Percentiles rank a stretch among this genome's conserved stretches.
Conservation (phyloP, 2,113 vertebrate species). For the Sinocyclocheilus rhinocerous region DNA sequence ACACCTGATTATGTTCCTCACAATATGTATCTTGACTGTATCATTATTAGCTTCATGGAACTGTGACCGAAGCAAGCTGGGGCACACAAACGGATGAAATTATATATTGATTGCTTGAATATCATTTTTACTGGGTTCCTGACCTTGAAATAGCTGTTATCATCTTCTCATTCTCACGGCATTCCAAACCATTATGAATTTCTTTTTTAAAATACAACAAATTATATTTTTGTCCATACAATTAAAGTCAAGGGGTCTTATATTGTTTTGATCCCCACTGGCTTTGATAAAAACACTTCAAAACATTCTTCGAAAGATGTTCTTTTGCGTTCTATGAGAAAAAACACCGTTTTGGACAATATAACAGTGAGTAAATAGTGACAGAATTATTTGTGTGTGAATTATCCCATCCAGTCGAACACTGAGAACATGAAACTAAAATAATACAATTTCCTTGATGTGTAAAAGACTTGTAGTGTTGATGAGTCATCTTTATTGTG, state of each 20-base stretch:
- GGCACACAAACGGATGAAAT: not conserved
- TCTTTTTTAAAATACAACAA: not conserved
- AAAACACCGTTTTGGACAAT: not conserved
- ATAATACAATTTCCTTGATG: not conserved
- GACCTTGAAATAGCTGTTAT: not conserved
- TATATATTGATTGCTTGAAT: not conserved
- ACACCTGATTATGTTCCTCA: not conserved
- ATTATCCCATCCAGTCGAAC: not conserved
- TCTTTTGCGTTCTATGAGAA: not conserved
- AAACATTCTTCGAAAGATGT: not conserved
- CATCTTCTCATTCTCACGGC: not conserved
- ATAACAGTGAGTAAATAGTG: not conserved
- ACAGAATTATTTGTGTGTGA: not conserved
- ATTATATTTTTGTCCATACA: not conserved
- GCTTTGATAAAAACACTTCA: not conserved
- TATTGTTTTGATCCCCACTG: not conserved
- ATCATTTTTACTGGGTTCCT: not conserved
- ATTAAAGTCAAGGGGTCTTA: not conserved
- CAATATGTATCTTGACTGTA: not conserved
- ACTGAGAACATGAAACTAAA: not conserved
- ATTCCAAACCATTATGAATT: not conserved
- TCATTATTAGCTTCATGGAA: not conserved
- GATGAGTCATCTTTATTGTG: conserved; percentile 20
- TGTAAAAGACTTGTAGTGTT: not conserved
- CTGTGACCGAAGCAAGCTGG: not conserved